Percentiles rank a stretch among this genome's conserved stretches.
Evolutionary conservation across 2,113 vertebrate genomes (phyloP).

Genomic region (Oreochromis niloticus): DNA sequence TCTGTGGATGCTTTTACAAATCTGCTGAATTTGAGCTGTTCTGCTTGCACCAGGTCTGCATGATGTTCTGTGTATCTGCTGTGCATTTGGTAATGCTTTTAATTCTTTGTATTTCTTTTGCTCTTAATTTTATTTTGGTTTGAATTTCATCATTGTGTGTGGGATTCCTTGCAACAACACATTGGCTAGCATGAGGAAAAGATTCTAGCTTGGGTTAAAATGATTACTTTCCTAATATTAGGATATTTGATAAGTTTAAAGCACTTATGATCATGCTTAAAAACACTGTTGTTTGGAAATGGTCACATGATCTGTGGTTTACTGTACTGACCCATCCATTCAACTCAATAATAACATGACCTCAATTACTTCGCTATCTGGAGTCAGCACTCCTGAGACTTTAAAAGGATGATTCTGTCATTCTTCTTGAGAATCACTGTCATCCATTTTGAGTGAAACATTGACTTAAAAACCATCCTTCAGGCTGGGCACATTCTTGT

Average conservation of each 20-base stretch:
- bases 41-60: background rate
- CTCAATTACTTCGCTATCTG: background rate
- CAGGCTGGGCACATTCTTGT: background rate
- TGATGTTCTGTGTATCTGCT: accelerated
- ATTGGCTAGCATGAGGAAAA: background rate
- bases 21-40: background rate
- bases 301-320: background rate
- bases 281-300: background rate
- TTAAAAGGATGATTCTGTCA: background rate
- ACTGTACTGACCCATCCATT: background rate
- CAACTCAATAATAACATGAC: background rate
- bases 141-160: background rate
- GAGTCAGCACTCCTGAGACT: background rate
- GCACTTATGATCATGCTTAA: background rate
- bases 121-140: background rate
- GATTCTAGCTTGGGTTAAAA: background rate
- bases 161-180: background rate
- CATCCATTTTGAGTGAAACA: background rate
- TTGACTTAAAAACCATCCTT: background rate
- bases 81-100: background rate
- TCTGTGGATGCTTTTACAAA: background rate
- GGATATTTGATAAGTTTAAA: background rate
- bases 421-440: background rate
- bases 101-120: background rate
- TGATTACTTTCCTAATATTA: accelerated